phyloP scores from a whole-genome alignment of 2,888 invertebrate species.

The Mythimna loreyi region DNA sequence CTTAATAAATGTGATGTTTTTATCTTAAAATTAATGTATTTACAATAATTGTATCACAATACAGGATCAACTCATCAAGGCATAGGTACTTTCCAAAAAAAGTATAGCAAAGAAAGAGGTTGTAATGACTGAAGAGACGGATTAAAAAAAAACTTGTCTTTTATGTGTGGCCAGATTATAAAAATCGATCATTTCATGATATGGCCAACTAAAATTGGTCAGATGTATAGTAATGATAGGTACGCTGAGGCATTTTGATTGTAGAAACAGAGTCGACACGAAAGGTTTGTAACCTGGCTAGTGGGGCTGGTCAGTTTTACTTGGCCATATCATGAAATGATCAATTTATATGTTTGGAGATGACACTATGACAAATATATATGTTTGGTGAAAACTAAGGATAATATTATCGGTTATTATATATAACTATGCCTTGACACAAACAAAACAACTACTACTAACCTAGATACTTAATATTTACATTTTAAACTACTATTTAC shows the following conservation, averaged over 20 bases:
- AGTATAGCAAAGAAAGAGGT: neutral
- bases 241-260: too few species aligned
- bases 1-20: conserved; percentile 61
- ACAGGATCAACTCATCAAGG: conserved; percentile 73
- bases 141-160: conserved; percentile 9
- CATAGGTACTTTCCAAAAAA: conserved; percentile 58
- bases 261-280: too few species aligned
- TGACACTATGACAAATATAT: too few species aligned
- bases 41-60: conserved; percentile 83
- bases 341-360: too few species aligned
- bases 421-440: conserved; percentile 47
- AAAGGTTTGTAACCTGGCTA: too few species aligned
- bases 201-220: too few species aligned
- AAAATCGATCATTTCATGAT: too few species aligned
- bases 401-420: neutral
- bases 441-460: conserved; percentile 54
- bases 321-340: too few species aligned
- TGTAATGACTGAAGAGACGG: neutral
- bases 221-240: too few species aligned
- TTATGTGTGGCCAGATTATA: too few species aligned
- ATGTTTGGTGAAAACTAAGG: neutral
- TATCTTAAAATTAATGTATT: conserved; percentile 67
- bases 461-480: conserved; percentile 52
- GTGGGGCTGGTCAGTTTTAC: too few species aligned
- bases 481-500: conserved; percentile 67